Conservation (phyloP, 2,113 vertebrate species). For the Toxotes jaculatrix region DNA sequence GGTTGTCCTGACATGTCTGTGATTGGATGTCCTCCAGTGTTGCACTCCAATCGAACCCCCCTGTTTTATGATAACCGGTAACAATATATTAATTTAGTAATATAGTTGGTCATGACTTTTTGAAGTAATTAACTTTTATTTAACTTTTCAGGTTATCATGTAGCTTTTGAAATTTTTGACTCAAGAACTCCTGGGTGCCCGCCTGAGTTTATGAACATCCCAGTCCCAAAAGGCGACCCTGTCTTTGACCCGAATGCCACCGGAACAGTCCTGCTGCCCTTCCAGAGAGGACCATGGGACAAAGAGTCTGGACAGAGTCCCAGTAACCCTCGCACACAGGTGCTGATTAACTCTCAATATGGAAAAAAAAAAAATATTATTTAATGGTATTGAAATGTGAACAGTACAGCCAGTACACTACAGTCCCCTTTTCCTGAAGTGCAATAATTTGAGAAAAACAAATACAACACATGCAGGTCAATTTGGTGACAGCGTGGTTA, state of each 20-base stretch:
- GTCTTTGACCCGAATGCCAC: conserved; percentile 86
- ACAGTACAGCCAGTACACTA: no score
- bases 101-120: neutral
- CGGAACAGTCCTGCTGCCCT: conserved; percentile 87
- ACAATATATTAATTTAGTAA: neutral
- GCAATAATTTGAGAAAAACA: neutral
- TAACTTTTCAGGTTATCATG: conserved; percentile 84
- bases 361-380: no score
- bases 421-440: neutral
- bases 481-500: conserved; percentile 93
- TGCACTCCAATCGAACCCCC: neutral
- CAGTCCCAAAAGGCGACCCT: conserved; percentile 85
- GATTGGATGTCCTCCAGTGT: neutral
- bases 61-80: neutral
- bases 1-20: neutral
- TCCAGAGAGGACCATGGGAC: conserved; percentile 90
- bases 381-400: no score
- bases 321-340: conserved; percentile 91
- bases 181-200: conserved; percentile 82
- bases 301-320: conserved; percentile 89
- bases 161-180: conserved; percentile 82
- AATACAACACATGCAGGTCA: conserved; percentile 82
- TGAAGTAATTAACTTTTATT: neutral
- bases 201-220: conserved; percentile 93
- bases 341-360: no score